These are phyloP conservation scores for Nasonia longicornis DNA, from an alignment of 1,140 invertebrate genomes.

Conservation along the genomic window DNA sequence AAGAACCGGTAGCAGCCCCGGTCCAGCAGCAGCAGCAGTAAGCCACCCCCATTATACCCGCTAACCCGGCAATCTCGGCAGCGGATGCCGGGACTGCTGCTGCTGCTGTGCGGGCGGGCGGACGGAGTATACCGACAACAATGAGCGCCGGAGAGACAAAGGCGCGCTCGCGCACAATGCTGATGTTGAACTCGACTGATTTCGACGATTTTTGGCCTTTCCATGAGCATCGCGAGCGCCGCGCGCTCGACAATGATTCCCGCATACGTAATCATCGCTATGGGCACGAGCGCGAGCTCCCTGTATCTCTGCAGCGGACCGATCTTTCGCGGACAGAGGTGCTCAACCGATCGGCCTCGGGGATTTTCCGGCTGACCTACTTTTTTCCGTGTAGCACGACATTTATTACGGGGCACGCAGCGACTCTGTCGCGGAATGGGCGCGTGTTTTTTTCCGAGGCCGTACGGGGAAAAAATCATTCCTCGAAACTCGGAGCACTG, in stretches of 20 bases:
- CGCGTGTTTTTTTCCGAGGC: neutral
- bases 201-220: slow-evolving; percentile 69
- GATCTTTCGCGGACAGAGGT: neutral
- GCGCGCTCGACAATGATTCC: slow-evolving; percentile 65
- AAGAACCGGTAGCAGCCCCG: neutral
- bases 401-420: no score
- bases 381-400: neutral
- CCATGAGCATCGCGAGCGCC: slow-evolving; percentile 50
- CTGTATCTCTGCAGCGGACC: neutral
- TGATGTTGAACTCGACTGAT: slow-evolving; percentile 70
- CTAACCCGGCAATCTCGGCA: slow-evolving; percentile 37
- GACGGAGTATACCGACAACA: slow-evolving; percentile 61
- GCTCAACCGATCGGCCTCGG: neutral
- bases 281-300: neutral
- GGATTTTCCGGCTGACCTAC: neutral
- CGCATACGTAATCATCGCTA: slow-evolving; percentile 67
- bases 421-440: neutral
- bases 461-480: neutral
- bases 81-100: slow-evolving; percentile 39
- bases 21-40: neutral
- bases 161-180: slow-evolving; percentile 63
- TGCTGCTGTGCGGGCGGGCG: slow-evolving; percentile 47
- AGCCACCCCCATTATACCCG: slow-evolving; percentile 25
- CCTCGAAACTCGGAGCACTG: neutral
- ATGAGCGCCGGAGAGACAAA: slow-evolving; percentile 66